Percentiles rank a stretch among this genome's conserved stretches.
These are phyloP conservation scores for Nestor notabilis DNA, from an alignment of 2,113 vertebrate genomes.

Conservation along the genomic window DNA sequence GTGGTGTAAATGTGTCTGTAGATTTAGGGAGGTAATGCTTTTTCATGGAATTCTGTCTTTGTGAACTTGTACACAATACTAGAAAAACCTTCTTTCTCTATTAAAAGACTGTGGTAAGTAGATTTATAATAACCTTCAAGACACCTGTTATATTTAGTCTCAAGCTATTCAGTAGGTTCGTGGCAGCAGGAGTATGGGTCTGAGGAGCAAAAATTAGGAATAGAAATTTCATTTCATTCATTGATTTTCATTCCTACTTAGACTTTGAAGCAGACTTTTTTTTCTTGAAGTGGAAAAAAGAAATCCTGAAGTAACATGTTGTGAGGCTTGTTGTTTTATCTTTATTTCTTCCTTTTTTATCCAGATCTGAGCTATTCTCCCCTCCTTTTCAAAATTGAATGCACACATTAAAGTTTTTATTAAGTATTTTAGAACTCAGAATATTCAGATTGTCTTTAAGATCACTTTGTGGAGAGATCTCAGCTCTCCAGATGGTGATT, in stretches of 20 bases:
- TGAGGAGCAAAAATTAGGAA: neutral
- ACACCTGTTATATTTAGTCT: neutral
- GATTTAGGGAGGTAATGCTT: neutral
- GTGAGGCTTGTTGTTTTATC: neutral
- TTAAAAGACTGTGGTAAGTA: neutral
- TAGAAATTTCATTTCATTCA: neutral
- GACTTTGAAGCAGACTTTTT: neutral
- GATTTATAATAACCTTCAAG: neutral
- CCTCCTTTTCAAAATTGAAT: neutral
- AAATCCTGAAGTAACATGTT: neutral
- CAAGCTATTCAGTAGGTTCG: neutral
- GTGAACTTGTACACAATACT: neutral
- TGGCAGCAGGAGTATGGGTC: neutral
- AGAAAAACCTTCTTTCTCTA: neutral
- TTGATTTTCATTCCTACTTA: neutral
- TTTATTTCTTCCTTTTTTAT: no score
- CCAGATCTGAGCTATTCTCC: neutral
- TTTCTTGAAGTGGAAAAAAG: neutral
- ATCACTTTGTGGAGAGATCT: neutral
- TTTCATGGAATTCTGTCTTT: neutral
- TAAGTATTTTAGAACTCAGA: neutral
- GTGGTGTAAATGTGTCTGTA: neutral
- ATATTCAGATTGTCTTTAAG: neutral
- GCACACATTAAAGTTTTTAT: neutral
- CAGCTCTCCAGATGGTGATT: neutral